Evolutionary conservation across 2,888 invertebrate species (phyloP).

Genomic region (Ormyrus rosae): DNA sequence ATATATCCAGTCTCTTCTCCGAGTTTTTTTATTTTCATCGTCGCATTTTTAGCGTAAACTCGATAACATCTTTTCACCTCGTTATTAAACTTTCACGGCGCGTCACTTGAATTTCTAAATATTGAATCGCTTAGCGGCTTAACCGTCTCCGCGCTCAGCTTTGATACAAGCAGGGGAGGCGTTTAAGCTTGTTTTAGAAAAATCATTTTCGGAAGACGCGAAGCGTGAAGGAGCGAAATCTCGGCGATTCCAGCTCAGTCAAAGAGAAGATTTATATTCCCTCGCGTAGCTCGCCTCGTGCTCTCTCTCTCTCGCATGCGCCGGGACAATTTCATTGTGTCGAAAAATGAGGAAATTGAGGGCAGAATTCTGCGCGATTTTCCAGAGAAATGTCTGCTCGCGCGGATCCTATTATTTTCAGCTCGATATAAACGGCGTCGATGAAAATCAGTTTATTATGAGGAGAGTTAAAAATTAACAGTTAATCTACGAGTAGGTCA

Average conservation of each 20-base stretch:
- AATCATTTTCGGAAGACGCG: conserved; percentile 24
- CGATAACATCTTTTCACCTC: background rate
- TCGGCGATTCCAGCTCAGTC: conserved; percentile 25
- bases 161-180: conserved; percentile 19
- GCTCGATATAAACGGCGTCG: too few species aligned
- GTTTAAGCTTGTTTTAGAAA: conserved; percentile 39
- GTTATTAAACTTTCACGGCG: background rate
- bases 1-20: conserved; percentile 28
- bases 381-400: background rate
- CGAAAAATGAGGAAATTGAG: conserved; percentile 42
- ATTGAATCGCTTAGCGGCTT: conserved; percentile 6
- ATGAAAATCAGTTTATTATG: too few species aligned
- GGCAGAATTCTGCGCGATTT: conserved; percentile 21
- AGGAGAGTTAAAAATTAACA: too few species aligned
- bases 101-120: background rate
- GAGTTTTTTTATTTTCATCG: conserved; percentile 15
- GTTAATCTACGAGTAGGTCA: too few species aligned
- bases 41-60: conserved; percentile 5
- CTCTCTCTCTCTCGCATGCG: background rate
- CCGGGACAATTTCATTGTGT: conserved; percentile 41
- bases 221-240: conserved; percentile 38
- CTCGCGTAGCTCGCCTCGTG: background rate
- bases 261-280: conserved; percentile 49
- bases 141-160: background rate
- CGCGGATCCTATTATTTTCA: too few species aligned